These are phyloP conservation scores for Physeter macrocephalus DNA, from an alignment of 2,113 vertebrate genomes.

Conservation along the genomic window DNA sequence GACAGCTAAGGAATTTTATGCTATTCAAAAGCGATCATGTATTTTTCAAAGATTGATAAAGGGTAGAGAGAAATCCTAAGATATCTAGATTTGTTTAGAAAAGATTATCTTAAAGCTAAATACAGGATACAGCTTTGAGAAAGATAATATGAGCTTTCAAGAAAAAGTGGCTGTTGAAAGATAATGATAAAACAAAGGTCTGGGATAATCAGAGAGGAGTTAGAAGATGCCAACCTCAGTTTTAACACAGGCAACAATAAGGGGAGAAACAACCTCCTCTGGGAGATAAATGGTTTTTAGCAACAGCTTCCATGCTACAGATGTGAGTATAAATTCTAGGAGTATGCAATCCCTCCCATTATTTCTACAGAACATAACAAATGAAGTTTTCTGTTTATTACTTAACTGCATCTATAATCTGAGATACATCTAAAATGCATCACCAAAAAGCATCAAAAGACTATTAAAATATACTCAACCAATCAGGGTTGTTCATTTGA, in stretches of 20 bases:
- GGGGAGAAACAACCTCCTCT: not conserved
- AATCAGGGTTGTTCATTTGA: not conserved
- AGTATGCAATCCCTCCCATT: not conserved
- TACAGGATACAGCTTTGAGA: not conserved
- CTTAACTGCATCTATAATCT: not conserved
- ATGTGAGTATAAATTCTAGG: not conserved
- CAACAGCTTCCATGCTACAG: not conserved
- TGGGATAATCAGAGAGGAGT: not conserved
- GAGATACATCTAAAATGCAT: not conserved
- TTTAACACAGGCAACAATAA: not conserved
- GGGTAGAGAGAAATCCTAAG: not conserved
- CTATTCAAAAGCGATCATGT: not conserved
- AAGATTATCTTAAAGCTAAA: not conserved
- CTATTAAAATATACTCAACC: not conserved
- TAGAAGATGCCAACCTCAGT: not conserved
- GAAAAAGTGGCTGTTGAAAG: not conserved
- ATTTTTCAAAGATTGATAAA: not conserved
- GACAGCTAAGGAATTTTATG: not conserved
- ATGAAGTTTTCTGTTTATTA: not conserved
- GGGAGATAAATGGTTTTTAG: not conserved
- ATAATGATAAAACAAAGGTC: not conserved
- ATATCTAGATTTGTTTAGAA: not conserved
- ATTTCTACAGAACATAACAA: not conserved
- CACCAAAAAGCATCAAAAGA: constrained; percentile 8
- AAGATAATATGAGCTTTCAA: not conserved